Evolutionary conservation across 2,888 invertebrate genomes (phyloP), one percentile per base, ranked within the genome.

Genomic region (Trachelus tabidus): DNA sequence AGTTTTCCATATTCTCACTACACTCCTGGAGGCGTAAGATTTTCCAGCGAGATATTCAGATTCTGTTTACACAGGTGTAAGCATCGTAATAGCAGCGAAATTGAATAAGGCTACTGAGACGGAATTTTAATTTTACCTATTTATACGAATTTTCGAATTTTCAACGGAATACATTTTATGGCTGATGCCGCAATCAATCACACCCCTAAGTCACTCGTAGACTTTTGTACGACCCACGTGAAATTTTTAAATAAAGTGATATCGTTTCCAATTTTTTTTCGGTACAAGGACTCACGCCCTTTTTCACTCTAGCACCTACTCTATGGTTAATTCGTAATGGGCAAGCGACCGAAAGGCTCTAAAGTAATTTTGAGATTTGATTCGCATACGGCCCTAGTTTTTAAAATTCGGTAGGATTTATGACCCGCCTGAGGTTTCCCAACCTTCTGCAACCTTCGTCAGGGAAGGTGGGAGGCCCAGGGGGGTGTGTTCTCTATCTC

Each of bases 71-170:
- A 71, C 12, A 71, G 33, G 71, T 15, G 34, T 71, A 71, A 75
- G 76, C 73, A 75, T 79, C 75, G 79, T 80, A 83, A 81, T 79
- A 80, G 78, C 77, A 81, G 79, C 76, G 73, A 81, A 81, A 81
- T 83, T 81, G 80, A 81, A 81, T 80, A 79, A 79, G 81, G 79
- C 76, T 77, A 15, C 74, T 77, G 69, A 69, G 75, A 71, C 75
- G 79, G 81, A 81, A 81, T 81, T 80, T 78, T 75, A 81, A 81
- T 80, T 81, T 79, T 75, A 79, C 76, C 74, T 80, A 33, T 30
- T 12, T 33, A 71, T 33, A 15, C 23, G 23, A 6, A 23, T 23
- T 56, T 56, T 15, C 1, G 15, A 56, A 23, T 56, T 40, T 56
- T 23, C 9, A 56, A 23, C 56, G 0, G 3, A 56, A 56, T 56